phyloP scores from a whole-genome alignment of 1,140 invertebrate species.

The Drosophila eugracilis region DNA sequence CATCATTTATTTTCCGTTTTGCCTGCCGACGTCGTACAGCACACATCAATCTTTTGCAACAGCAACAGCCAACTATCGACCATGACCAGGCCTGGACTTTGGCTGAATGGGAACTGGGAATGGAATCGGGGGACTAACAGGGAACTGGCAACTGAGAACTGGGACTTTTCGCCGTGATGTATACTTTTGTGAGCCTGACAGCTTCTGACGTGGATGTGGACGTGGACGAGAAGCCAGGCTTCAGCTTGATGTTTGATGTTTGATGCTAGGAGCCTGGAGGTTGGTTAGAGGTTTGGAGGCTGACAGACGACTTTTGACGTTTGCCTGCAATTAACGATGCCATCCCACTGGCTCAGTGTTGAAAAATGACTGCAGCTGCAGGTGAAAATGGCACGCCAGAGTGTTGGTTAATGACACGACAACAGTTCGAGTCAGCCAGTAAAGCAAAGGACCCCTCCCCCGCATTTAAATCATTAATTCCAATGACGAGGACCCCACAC shows the following conservation, averaged over 20 bases:
- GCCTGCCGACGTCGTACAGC: constrained; percentile 75
- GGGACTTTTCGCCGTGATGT: constrained; percentile 48
- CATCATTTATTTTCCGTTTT: constrained; percentile 83
- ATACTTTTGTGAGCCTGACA: constrained; percentile 67
- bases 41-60: constrained; percentile 80
- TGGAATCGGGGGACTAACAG: background rate
- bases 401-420: constrained; percentile 79
- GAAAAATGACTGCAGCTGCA: constrained; percentile 77
- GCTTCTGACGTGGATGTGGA: constrained; percentile 62
- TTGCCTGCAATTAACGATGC: constrained; percentile 79
- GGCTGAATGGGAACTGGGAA: constrained; percentile 14
- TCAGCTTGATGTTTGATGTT: constrained; percentile 37
- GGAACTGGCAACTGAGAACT: constrained; percentile 1
- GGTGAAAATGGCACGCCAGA: constrained; percentile 76
- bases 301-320: constrained; percentile 79
- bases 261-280: constrained; percentile 23
- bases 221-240: constrained; percentile 32
- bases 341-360: constrained; percentile 56
- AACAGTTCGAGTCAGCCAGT: constrained; percentile 23
- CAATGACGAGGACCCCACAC: constrained; percentile 63
- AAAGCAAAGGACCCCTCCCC: background rate
- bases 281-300: constrained; percentile 8
- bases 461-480: constrained; percentile 77
- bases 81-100: constrained; percentile 60
- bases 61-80: constrained; percentile 73